Percentiles rank a stretch among this genome's conserved stretches.
Conservation (phyloP, 2,113 vertebrate species). For the Cichladusa arquata region DNA sequence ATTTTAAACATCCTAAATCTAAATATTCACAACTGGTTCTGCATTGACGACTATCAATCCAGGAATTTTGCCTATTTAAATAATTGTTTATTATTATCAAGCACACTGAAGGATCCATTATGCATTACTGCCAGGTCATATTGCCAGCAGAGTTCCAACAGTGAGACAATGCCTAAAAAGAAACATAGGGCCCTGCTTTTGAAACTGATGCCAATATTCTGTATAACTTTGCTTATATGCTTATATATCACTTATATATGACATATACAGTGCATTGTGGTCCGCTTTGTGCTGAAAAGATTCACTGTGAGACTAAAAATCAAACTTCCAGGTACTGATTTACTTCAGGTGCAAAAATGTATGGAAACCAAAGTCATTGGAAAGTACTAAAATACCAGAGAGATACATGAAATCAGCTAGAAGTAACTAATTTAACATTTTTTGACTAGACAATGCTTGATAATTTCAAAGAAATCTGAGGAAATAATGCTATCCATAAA, state of each 20-base stretch:
- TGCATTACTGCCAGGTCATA: background rate
- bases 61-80: background rate
- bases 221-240: background rate
- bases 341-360: background rate
- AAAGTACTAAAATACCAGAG: background rate
- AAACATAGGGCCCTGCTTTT: background rate
- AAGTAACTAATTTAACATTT: background rate
- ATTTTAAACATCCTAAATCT: background rate
- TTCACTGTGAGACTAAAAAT: background rate
- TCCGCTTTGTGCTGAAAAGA: background rate
- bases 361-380: background rate
- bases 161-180: background rate
- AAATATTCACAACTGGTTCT: background rate
- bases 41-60: background rate
- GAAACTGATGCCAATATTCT: background rate
- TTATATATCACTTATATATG: too few species aligned
- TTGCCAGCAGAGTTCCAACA: background rate
- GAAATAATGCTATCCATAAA: background rate
- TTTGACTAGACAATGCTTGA: background rate
- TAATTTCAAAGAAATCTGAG: background rate
- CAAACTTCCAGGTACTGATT: background rate
- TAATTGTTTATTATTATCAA: background rate
- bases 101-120: background rate
- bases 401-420: background rate
- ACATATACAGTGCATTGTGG: background rate